Evolutionary conservation across 2,888 invertebrate species (phyloP).

Genomic region (Aphrophora alni): DNA sequence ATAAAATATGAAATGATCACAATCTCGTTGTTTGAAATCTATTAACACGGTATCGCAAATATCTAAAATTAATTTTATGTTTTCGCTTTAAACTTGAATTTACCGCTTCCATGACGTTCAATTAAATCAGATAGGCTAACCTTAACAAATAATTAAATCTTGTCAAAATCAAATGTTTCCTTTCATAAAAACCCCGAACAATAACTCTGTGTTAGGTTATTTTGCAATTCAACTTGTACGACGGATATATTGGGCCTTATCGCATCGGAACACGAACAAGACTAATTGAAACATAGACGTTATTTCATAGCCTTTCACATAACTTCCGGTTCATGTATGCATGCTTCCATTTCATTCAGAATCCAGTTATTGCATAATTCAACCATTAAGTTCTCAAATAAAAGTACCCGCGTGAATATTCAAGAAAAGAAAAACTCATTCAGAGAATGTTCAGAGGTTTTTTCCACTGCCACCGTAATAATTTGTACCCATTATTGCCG

Average conservation of each 20-base stretch:
- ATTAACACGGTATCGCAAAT: no score
- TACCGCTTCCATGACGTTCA: no score
- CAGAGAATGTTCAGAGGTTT: background rate
- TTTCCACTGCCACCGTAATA: background rate
- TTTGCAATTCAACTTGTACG: background rate
- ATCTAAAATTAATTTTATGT: no score
- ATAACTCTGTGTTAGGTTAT: background rate
- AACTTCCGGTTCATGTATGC: slow-evolving; percentile 1
- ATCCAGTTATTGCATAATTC: background rate
- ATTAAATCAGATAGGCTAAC: no score
- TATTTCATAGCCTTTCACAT: background rate
- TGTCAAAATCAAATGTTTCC: no score
- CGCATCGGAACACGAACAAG: background rate
- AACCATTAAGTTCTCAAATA: background rate
- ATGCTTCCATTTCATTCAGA: background rate
- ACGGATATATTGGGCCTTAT: background rate
- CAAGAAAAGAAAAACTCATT: background rate
- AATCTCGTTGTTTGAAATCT: no score
- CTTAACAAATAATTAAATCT: no score
- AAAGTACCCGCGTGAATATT: background rate
- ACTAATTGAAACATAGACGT: background rate
- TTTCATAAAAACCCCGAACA: no score
- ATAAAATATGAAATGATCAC: no score
- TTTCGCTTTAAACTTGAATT: no score
- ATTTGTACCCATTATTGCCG: background rate